Conservation (phyloP, 2,113 vertebrate genomes). For the Caranx ignobilis region DNA sequence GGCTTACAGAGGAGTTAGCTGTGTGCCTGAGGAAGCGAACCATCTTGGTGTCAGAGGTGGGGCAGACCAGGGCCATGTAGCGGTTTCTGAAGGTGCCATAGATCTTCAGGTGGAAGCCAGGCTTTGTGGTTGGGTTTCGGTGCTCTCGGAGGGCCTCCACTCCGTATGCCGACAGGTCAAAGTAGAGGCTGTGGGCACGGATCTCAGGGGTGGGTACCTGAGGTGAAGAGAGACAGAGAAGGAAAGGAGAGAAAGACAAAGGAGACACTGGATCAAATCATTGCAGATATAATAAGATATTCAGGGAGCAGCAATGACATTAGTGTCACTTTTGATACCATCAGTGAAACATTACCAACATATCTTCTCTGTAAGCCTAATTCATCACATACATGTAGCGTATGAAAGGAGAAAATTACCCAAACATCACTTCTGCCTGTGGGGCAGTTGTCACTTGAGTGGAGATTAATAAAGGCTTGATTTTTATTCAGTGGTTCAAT, state of each 20-base stretch:
- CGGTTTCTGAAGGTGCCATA: conserved; percentile 86
- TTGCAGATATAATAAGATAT: conserved; percentile 15
- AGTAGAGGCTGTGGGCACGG: conserved; percentile 84
- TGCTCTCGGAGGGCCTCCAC: conserved; percentile 81
- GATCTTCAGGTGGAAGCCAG: conserved; percentile 87
- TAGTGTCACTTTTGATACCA: conserved; percentile 4
- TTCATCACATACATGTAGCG: neutral
- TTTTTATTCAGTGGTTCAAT: conserved; percentile 43
- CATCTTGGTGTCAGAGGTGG: conserved; percentile 83
- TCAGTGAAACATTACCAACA: neutral
- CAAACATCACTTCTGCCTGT: neutral
- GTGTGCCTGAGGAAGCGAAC: conserved; percentile 85
- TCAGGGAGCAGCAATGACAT: neutral
- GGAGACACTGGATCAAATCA: neutral
- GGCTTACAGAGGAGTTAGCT: conserved; percentile 84
- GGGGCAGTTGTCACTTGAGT: conserved; percentile 15
- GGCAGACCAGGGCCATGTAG: conserved; percentile 85
- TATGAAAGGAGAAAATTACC: neutral
- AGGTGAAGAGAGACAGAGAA: neutral
- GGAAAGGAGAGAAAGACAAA: neutral
- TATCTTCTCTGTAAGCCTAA: neutral
- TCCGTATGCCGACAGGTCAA: conserved; percentile 88
- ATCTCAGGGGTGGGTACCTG: conserved; percentile 88
- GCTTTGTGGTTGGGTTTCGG: conserved; percentile 66
- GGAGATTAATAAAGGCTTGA: conserved; percentile 40